Percentiles rank a stretch among this genome's conserved stretches.
Evolutionary conservation across 1,140 invertebrate genomes (phyloP).

Genomic region (Eriosoma lanigerum): DNA sequence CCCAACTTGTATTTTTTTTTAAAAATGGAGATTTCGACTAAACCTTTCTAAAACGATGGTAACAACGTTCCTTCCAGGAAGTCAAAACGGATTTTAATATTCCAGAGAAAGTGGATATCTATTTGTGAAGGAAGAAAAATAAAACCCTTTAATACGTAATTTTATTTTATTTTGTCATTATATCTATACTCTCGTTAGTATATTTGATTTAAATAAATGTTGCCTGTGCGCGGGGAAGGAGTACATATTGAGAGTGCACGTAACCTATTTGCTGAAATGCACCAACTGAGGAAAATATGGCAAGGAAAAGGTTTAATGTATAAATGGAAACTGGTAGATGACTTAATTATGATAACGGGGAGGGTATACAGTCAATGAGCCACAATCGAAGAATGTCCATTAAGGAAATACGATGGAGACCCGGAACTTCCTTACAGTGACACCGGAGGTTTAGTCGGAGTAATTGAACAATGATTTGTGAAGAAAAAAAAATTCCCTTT

Average conservation of each 20-base stretch:
- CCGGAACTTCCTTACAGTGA: conserved; percentile 12
- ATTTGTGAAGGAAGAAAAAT: too few species aligned
- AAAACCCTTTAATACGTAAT: too few species aligned
- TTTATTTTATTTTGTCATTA: too few species aligned
- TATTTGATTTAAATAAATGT: too few species aligned
- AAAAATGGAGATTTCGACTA: too few species aligned
- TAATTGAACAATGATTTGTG: conserved; percentile 14
- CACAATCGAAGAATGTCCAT: conserved; percentile 15
- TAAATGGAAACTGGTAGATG: conserved; percentile 13
- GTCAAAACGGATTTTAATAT: too few species aligned
- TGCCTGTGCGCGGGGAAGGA: not conserved
- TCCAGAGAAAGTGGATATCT: conserved; percentile 6
- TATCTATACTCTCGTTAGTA: too few species aligned
- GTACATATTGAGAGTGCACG: not conserved
- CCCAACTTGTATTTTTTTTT: too few species aligned
- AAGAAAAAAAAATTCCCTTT: conserved; percentile 6
- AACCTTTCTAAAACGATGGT: too few species aligned
- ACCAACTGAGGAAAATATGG: conserved; percentile 7
- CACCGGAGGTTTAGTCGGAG: not conserved
- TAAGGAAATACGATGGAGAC: conserved; percentile 16
- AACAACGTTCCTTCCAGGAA: too few species aligned
- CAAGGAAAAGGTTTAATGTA: conserved; percentile 5
- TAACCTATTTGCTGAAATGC: conserved; percentile 4
- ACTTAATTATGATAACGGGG: not conserved
- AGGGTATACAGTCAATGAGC: not conserved